Evolutionary conservation across 2,888 invertebrate species (phyloP).

Genomic region (Melikaiella ostensackeni): DNA sequence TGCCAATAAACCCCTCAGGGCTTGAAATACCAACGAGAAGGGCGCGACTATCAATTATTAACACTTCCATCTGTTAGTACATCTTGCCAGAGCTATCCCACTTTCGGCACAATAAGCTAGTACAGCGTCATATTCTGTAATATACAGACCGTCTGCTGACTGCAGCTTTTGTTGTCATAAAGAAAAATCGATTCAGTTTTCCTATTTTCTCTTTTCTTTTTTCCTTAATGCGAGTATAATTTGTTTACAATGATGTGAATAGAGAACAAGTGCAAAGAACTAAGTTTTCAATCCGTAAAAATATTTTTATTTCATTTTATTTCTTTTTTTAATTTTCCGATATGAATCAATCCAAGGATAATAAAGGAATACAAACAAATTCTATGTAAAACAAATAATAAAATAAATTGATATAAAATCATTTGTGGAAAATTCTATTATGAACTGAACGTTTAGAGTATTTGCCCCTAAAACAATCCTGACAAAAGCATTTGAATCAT

Average conservation of each 20-base stretch:
- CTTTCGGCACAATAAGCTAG: slow-evolving; percentile 45
- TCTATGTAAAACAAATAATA: neutral
- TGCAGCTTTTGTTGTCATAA: slow-evolving; percentile 31
- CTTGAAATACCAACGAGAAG: slow-evolving; percentile 64
- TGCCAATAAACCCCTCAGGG: slow-evolving; percentile 25
- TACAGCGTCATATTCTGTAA: slow-evolving; percentile 66
- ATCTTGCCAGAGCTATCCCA: slow-evolving; percentile 62
- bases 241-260: neutral
- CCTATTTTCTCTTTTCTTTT: slow-evolving; percentile 18
- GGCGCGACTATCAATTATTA: slow-evolving; percentile 76
- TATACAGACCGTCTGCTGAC: slow-evolving; percentile 60
- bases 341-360: too few relatives aligned
- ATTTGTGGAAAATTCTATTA: neutral
- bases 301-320: neutral
- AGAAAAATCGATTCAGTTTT: slow-evolving; percentile 43
- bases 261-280: neutral
- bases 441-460: neutral
- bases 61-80: slow-evolving; percentile 76
- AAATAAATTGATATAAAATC: neutral
- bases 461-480: slow-evolving; percentile 39
- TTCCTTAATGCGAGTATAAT: neutral
- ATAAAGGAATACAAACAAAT: neutral
- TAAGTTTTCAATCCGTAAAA: neutral
- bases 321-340: neutral
- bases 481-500: slow-evolving; percentile 9